phyloP scores from a whole-genome alignment of 2,888 invertebrate genomes.

The Oxycera nigricornis region DNA sequence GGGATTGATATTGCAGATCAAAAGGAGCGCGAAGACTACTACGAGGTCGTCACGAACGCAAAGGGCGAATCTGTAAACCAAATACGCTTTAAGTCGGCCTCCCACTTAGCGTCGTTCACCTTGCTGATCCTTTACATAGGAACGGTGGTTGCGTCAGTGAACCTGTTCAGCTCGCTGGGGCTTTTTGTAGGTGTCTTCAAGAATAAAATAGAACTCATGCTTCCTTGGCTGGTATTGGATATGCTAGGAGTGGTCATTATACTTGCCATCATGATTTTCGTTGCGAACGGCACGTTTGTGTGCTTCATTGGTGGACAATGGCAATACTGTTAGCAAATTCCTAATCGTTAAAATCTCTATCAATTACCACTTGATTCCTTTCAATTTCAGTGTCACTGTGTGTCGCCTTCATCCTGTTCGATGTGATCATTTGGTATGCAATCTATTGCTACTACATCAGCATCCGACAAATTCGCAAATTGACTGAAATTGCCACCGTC shows the following conservation, averaged over 20 bases:
- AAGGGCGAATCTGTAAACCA: constrained; percentile 56
- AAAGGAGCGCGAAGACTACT: constrained; percentile 58
- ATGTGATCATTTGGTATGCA: constrained; percentile 58
- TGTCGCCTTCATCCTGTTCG: constrained; percentile 54
- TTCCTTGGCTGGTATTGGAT: constrained; percentile 59
- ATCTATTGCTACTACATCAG: constrained; percentile 59
- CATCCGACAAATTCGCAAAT: constrained; percentile 58
- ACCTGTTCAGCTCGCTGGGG: constrained; percentile 57
- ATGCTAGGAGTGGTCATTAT: constrained; percentile 50
- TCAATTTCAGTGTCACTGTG: constrained; percentile 54
- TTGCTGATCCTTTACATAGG: constrained; percentile 55
- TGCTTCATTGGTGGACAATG: constrained; percentile 55
- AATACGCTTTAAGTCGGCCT: constrained; percentile 56
- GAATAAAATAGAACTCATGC: constrained; percentile 57
- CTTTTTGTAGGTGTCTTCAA: constrained; percentile 59
- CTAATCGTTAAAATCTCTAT: neutral
- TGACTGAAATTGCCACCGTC: constrained; percentile 61
- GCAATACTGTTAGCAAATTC: constrained; percentile 57
- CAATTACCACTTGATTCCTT: neutral
- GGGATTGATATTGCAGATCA: constrained; percentile 60
- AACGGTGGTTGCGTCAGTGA: constrained; percentile 53
- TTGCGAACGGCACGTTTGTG: constrained; percentile 51
- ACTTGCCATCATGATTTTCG: constrained; percentile 19
- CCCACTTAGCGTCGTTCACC: constrained; percentile 57
- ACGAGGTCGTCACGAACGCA: constrained; percentile 53